These are phyloP conservation scores for Pterobdella sp. DNA, from an alignment of 2,888 invertebrate genomes.

Conservation along the genomic window DNA sequence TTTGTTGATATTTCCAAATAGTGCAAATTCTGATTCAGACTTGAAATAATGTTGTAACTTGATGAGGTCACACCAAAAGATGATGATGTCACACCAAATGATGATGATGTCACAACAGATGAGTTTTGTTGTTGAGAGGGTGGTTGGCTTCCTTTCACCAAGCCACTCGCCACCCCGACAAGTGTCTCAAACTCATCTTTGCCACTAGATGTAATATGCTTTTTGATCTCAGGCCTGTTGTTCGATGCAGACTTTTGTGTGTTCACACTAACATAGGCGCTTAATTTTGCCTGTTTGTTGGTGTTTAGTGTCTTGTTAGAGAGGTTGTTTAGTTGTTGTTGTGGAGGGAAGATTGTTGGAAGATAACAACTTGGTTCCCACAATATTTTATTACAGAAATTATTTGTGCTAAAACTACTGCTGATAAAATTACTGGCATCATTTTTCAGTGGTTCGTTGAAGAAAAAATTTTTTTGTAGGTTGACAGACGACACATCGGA, in stretches of 20 bases:
- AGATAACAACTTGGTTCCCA: background rate
- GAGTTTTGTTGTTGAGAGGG: background rate
- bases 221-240: background rate
- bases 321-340: background rate
- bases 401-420: background rate
- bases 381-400: background rate
- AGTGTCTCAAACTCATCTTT: background rate
- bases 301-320: background rate
- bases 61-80: too few relatives aligned
- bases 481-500: background rate
- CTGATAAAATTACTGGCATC: background rate
- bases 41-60: too few relatives aligned
- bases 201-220: background rate
- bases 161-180: constrained; percentile 11
- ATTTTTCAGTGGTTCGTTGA: background rate
- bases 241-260: background rate
- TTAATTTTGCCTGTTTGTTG: background rate
- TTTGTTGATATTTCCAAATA: too few relatives aligned
- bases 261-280: background rate
- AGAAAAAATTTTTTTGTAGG: background rate
- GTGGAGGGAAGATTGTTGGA: background rate
- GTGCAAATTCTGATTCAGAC: too few relatives aligned
- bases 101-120: background rate
- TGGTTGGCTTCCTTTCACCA: background rate
- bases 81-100: background rate